Conservation (phyloP, 2,797 vertebrate genomes). For the Darevskia mixta region DNA sequence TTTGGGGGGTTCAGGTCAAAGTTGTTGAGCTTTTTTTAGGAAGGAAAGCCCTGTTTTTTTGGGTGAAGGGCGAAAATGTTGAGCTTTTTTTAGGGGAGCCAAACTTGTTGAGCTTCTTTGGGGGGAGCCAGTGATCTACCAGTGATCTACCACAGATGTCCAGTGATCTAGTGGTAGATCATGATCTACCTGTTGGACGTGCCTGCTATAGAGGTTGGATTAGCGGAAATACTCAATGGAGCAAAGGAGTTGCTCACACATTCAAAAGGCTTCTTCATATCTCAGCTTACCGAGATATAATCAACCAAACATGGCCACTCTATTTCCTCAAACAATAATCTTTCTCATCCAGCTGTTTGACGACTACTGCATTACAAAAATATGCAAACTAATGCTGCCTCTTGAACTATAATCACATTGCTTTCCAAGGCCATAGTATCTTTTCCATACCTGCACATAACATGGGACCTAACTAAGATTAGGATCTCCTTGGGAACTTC, state of each 20-base stretch:
- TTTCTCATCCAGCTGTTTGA: not conserved
- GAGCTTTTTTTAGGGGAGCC: too few relatives aligned
- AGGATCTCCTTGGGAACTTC: not conserved
- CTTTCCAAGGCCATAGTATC: not conserved
- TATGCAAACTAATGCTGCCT: slow-evolving; percentile 21
- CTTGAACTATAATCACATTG: slow-evolving; percentile 26
- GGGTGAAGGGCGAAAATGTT: too few relatives aligned
- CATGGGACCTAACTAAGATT: not conserved
- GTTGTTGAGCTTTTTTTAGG: too few relatives aligned
- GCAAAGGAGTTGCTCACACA: not conserved
- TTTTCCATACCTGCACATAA: not conserved
- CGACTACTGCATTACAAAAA: not conserved
- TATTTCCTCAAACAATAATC: slow-evolving; percentile 1
- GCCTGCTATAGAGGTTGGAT: not conserved
- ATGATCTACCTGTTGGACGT: too few relatives aligned
- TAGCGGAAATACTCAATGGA: not conserved
- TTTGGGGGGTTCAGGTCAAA: too few relatives aligned
- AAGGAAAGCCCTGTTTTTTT: too few relatives aligned
- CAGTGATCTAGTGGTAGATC: too few relatives aligned
- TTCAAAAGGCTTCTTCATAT: not conserved
- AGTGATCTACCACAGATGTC: too few relatives aligned
- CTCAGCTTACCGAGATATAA: not conserved
- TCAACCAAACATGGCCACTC: not conserved
- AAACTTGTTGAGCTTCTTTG: too few relatives aligned
- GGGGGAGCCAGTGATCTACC: too few relatives aligned